phyloP scores from a whole-genome alignment of 2,888 invertebrate genomes.

The Cyclophora albipunctata region DNA sequence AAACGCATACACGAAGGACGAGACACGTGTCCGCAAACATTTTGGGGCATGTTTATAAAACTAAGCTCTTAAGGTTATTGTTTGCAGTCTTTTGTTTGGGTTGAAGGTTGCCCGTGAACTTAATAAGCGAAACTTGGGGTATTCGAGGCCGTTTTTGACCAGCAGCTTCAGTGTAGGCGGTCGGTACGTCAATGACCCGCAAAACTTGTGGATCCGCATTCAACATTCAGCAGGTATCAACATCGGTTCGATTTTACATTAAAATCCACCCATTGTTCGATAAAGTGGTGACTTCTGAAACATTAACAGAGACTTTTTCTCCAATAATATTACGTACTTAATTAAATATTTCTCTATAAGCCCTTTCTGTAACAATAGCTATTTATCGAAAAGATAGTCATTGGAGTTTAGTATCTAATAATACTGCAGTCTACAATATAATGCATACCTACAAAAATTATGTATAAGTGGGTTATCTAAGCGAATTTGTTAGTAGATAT shows the following conservation, averaged over 20 bases:
- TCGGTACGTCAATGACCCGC: conserved; percentile 72
- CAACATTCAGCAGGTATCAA: conserved; percentile 64
- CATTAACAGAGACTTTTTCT: conserved; percentile 15
- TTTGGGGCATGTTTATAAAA: conserved; percentile 54
- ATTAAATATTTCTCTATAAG: too few relatives aligned
- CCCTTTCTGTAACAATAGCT: too few relatives aligned
- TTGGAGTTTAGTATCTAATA: too few relatives aligned
- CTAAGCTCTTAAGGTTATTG: conserved; percentile 42
- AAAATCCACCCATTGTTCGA: conserved; percentile 34
- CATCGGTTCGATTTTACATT: conserved; percentile 38
- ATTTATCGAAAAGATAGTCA: too few relatives aligned
- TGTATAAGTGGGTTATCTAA: conserved; percentile 41
- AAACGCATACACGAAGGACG: conserved; percentile 51
- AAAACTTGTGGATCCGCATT: conserved; percentile 71
- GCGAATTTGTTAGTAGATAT: conserved; percentile 47
- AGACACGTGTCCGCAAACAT: conserved; percentile 60
- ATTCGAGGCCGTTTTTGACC: conserved; percentile 39
- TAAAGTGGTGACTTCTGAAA: conserved; percentile 23
- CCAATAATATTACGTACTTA: too few relatives aligned
- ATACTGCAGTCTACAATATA: too few relatives aligned
- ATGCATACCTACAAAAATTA: not conserved
- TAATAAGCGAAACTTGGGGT: conserved; percentile 15
- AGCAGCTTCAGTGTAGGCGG: conserved; percentile 60
- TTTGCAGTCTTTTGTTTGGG: conserved; percentile 30
- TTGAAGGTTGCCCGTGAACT: conserved; percentile 12